Percentiles rank a stretch among this genome's conserved stretches.
phyloP scores from a whole-genome alignment of 2,113 vertebrate species.

The Tamias sibiricus region DNA sequence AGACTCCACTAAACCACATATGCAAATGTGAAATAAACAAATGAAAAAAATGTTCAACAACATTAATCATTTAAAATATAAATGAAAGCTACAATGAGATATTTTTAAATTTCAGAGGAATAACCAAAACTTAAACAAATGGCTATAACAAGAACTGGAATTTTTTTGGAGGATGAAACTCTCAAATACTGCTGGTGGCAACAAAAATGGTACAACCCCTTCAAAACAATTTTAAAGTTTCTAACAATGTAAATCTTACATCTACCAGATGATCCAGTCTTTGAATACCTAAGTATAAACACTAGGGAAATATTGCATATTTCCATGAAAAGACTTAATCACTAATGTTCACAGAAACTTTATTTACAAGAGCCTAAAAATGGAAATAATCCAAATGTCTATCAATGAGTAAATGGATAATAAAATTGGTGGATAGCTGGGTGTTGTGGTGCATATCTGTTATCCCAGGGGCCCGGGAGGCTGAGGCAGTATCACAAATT shows the following conservation, averaged over 20 bases:
- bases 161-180: neutral
- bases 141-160: neutral
- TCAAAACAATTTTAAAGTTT: neutral
- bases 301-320: neutral
- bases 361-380: no score
- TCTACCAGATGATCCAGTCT: neutral
- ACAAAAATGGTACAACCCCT: neutral
- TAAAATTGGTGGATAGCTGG: no score
- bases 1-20: neutral
- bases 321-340: no score
- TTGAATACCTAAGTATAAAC: slow-evolving; percentile 7
- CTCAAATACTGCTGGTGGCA: neutral
- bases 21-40: neutral
- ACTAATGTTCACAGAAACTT: no score
- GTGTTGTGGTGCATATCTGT: no score
- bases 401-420: no score
- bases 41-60: neutral
- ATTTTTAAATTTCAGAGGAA: neutral
- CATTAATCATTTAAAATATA: neutral
- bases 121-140: neutral
- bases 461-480: no score
- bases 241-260: neutral
- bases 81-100: neutral
- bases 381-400: no score
- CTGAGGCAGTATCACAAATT: no score